Conservation (phyloP, 2,888 invertebrate genomes). For the Metallyticus violacea region DNA sequence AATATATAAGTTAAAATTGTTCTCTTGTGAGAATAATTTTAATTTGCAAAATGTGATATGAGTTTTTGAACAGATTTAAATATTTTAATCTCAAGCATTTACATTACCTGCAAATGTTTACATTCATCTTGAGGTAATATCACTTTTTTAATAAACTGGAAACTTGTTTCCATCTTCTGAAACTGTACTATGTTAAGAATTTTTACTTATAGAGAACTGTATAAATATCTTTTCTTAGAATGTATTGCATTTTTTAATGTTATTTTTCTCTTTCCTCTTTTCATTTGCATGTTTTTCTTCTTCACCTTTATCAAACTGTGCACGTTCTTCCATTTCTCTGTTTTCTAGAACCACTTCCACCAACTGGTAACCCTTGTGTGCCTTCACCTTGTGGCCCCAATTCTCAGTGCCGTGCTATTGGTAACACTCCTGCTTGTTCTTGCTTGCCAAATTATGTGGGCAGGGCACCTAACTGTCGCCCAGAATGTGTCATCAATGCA, state of each 20-base stretch:
- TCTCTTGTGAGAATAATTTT: too few relatives aligned
- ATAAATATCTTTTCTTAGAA: background rate
- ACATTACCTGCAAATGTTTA: too few relatives aligned
- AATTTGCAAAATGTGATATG: too few relatives aligned
- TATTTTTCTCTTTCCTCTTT: background rate
- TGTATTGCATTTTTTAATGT: background rate
- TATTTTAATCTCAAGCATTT: too few relatives aligned
- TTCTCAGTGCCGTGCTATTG: slow-evolving; percentile 55
- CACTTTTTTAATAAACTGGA: too few relatives aligned
- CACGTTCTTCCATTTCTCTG: background rate
- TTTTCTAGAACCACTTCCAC: slow-evolving; percentile 29
- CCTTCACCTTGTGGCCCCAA: slow-evolving; percentile 64
- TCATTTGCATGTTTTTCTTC: slow-evolving; percentile 38
- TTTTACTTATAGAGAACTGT: too few relatives aligned
- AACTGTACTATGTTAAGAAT: background rate
- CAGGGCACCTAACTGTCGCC: slow-evolving; percentile 60
- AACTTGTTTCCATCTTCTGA: background rate
- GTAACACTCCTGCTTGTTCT: slow-evolving; percentile 54
- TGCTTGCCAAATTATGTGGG: slow-evolving; percentile 59
- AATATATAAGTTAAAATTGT: too few relatives aligned
- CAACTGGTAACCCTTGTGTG: slow-evolving; percentile 57
- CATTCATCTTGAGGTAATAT: too few relatives aligned
- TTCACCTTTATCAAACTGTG: slow-evolving; percentile 11
- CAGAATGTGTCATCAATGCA: slow-evolving; percentile 59
- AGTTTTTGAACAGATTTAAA: too few relatives aligned